Percentiles rank a stretch among this genome's conserved stretches.
Evolutionary conservation across 1,140 invertebrate genomes (phyloP).

Genomic region (Ganaspis sp.): DNA sequence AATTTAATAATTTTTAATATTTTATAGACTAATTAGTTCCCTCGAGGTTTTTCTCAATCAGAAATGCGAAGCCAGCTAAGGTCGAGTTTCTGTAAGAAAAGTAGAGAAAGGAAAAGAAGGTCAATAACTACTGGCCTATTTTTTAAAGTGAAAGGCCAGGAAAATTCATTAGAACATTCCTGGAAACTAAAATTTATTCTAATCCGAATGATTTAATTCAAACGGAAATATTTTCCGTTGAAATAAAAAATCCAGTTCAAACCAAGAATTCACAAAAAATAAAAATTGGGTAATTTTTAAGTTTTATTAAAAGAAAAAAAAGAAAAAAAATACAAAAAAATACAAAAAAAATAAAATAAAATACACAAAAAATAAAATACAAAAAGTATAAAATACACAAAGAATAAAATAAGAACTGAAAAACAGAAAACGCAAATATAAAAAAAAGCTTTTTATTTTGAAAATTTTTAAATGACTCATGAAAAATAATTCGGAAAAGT

Average conservation of each 20-base stretch:
- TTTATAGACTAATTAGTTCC: background rate
- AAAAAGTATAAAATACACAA: no score
- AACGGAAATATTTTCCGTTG: background rate
- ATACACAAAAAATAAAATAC: no score
- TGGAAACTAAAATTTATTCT: background rate
- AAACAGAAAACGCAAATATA: no score
- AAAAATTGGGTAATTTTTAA: no score
- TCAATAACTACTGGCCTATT: slow-evolving; percentile 13
- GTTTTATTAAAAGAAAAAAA: no score
- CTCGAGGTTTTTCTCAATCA: no score
- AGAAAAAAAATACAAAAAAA: background rate
- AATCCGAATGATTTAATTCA: no score
- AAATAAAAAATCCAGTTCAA: background rate
- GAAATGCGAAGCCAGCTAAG: background rate
- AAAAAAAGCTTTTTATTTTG: no score
- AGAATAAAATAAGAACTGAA: no score
- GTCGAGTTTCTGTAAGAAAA: background rate
- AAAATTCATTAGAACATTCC: background rate
- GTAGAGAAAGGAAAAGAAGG: background rate
- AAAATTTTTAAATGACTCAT: no score
- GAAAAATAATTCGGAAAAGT: background rate
- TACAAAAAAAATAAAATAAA: background rate
- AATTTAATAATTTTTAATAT: background rate
- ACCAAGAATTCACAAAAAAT: no score
- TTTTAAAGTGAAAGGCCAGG: slow-evolving; percentile 18